These are phyloP conservation scores for Brachypteracias leptosomus DNA, from an alignment of 2,113 vertebrate species.

Conservation along the genomic window DNA sequence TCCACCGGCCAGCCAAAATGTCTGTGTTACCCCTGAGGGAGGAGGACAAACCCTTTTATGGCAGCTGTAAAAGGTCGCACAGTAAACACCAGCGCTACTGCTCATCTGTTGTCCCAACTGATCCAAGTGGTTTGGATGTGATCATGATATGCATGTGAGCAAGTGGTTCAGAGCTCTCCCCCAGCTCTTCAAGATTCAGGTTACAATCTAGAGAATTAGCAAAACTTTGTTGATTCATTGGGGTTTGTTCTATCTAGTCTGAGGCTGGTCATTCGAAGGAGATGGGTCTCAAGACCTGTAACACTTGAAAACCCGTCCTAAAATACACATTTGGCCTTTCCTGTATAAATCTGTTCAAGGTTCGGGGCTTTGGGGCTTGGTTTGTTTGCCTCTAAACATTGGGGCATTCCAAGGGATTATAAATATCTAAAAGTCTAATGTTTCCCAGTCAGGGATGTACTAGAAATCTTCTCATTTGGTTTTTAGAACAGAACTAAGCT, in stretches of 20 bases:
- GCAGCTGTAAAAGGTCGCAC: constrained; percentile 19
- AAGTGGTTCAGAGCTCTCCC: neutral
- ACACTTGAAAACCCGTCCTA: neutral
- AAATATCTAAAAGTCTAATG: neutral
- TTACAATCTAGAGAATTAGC: neutral
- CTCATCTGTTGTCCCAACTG: neutral
- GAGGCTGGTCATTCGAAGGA: neutral
- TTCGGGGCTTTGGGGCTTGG: neutral
- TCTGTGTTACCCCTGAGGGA: neutral
- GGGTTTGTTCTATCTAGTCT: neutral
- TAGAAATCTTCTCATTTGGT: neutral
- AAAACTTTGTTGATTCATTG: neutral
- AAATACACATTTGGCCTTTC: neutral
- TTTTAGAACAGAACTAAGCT: neutral
- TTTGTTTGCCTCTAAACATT: neutral
- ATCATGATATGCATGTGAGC: neutral
- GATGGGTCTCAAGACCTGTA: neutral
- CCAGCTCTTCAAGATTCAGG: neutral
- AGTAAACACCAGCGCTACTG: neutral
- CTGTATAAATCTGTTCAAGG: neutral
- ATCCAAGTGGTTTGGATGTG: neutral
- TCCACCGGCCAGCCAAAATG: neutral
- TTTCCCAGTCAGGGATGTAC: neutral
- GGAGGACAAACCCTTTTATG: neutral
- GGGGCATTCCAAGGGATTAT: neutral